Evolutionary conservation across 1,140 invertebrate genomes (phyloP).

Genomic region (Penaeus japonicus): DNA sequence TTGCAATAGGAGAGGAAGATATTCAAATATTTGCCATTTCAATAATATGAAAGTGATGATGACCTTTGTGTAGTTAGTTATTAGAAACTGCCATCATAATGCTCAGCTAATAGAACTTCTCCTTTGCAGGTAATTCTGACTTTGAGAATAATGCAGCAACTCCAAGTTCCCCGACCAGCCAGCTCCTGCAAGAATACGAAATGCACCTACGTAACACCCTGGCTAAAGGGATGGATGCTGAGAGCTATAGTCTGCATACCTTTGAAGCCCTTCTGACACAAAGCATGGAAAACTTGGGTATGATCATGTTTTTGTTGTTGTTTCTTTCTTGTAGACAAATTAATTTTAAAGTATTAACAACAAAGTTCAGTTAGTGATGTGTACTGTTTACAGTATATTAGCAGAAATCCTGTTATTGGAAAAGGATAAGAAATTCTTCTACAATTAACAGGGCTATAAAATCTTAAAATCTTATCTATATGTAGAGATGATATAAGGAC

Average conservation of each 20-base stretch:
- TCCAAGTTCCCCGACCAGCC: slow-evolving; percentile 84
- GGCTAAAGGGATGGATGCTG: slow-evolving; percentile 93
- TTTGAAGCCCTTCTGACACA: slow-evolving; percentile 91
- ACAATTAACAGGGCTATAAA: too few species aligned
- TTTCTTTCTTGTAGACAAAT: neutral
- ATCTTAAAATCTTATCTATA: too few species aligned
- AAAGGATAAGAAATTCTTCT: too few species aligned
- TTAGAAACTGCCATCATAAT: slow-evolving; percentile 81
- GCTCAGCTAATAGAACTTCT: slow-evolving; percentile 79
- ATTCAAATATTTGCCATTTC: too few species aligned
- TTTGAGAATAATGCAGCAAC: slow-evolving; percentile 64
- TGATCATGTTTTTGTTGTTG: slow-evolving; percentile 27
- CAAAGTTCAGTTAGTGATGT: too few species aligned
- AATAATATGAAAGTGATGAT: too few species aligned
- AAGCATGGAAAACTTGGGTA: slow-evolving; percentile 91
- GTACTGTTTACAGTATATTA: too few species aligned
- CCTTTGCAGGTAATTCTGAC: slow-evolving; percentile 57
- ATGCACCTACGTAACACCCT: slow-evolving; percentile 92
- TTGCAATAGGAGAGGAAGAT: too few species aligned
- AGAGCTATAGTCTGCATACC: slow-evolving; percentile 91
- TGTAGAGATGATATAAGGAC: too few species aligned
- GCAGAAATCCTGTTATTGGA: too few species aligned
- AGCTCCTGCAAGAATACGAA: slow-evolving; percentile 90
- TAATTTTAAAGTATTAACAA: neutral
- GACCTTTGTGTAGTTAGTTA: too few species aligned